These are phyloP conservation scores for Sinelater perroti DNA, from an alignment of 2,888 invertebrate species.

Conservation along the genomic window DNA sequence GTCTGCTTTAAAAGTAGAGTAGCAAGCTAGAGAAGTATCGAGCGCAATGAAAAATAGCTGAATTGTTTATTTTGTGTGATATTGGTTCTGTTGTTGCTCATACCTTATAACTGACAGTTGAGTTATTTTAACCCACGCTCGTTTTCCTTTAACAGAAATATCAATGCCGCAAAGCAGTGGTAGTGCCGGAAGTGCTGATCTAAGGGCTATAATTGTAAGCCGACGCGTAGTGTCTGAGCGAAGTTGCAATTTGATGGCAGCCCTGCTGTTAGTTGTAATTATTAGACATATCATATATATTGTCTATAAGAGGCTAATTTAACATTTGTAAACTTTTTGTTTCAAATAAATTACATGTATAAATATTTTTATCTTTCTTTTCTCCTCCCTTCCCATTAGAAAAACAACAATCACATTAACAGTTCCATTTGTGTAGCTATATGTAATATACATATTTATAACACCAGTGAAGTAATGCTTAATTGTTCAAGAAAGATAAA, in stretches of 20 bases:
- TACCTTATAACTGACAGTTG: too few species aligned
- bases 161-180: slow-evolving; percentile 17
- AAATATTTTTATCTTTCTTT: slow-evolving; percentile 1
- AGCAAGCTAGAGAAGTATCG: slow-evolving; percentile 32
- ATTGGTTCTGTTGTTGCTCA: slow-evolving; percentile 23
- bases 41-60: slow-evolving; percentile 31
- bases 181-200: background rate
- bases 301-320: slow-evolving; percentile 17
- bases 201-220: too few species aligned
- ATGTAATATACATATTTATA: too few species aligned
- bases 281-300: slow-evolving; percentile 21
- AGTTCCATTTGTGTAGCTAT: too few species aligned
- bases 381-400: too few species aligned
- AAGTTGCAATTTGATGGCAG: background rate
- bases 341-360: slow-evolving; percentile 15
- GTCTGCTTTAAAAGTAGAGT: slow-evolving; percentile 51
- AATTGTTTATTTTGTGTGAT: slow-evolving; percentile 22
- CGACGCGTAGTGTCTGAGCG: background rate
- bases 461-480: too few species aligned
- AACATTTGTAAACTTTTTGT: slow-evolving; percentile 14
- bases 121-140: slow-evolving; percentile 25
- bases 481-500: too few species aligned
- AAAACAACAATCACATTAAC: too few species aligned
- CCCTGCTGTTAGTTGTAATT: slow-evolving; percentile 24
- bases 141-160: slow-evolving; percentile 11